phyloP scores from a whole-genome alignment of 92 coral and sea anemone genomes.

The Phenganax subtilis region DNA sequence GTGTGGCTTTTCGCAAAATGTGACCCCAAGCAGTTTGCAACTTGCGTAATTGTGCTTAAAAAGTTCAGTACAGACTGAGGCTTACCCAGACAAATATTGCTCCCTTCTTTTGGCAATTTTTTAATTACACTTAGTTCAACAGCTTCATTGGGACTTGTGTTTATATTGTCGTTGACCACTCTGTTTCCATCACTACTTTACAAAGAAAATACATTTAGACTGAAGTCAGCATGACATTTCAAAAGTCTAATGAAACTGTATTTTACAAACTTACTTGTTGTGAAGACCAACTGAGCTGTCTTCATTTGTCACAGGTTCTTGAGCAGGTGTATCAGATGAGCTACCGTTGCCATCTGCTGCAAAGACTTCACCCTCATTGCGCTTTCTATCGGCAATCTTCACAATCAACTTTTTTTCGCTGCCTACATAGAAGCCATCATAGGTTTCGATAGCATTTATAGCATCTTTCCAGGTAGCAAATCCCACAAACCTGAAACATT shows the following conservation, averaged over 20 bases:
- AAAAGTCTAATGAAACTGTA: no score
- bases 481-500: conserved; percentile 59
- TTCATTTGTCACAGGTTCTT: neutral
- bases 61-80: neutral
- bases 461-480: conserved; percentile 62
- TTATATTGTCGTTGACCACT: neutral
- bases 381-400: conserved; percentile 46
- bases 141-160: neutral
- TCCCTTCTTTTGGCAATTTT: neutral
- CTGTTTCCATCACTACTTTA: neutral
- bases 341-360: neutral
- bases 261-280: no score
- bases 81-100: neutral
- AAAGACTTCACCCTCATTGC: conserved; percentile 1
- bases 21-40: no score
- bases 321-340: neutral
- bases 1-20: no score
- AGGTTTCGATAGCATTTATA: conserved; percentile 60
- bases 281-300: neutral
- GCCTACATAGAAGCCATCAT: conserved; percentile 68
- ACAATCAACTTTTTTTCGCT: conserved; percentile 54
- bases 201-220: neutral
- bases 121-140: neutral
- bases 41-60: no score
- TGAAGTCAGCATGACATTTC: no score